Base-by-base conservation (phyloP, 2,113 vertebrate genomes). In the Barbus barbus region DNA sequence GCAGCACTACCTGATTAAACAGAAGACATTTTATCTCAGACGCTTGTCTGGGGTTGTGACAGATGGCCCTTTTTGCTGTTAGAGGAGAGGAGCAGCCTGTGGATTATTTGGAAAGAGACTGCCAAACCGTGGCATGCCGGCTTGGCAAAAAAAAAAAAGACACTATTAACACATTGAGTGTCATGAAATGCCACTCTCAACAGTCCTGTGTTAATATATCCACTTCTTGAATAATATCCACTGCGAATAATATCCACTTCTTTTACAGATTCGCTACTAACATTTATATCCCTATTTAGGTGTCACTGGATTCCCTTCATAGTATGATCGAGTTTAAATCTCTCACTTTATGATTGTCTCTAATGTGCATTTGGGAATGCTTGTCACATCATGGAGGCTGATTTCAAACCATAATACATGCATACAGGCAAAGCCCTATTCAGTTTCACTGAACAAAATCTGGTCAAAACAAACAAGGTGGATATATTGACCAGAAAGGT, bases 51-150 rank as follows among this genome's bases (percentile, higher is more conserved):
- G 88, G 91, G 78, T 3, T 67, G 22, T 87, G 88, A 92, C 92
- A 93, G 91, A 93, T 93, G 91, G 92, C 86, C 81, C 81, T 90
- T 90, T 90, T 90, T 89, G 87, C 78, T 88, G 83, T 85, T n/a
- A 69, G 28, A 48, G 75, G 20, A 61, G 60, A 28, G 61, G 31
- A 82, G 51, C 75, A 81, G 83, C 20, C 53, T 33, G 65, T 14
- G 79, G 41, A 82, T 82, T 85, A 86, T 33, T 58, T 33, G 41
- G 81, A 88, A 85, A 84, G 87, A 86, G 86, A 88, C 83, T 84
- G 87, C 80, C 3, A 80, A 90, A 87, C 86, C 1, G 58, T 85
- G 89, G 87, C 83, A 83, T 86, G 91, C 87, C 90, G 84, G 85
- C 33, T 73, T 90, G 92, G 93, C 92, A 92, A 89, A 89, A 81